Conservation (phyloP, 2,888 invertebrate species). For the Andrena bucephala region DNA sequence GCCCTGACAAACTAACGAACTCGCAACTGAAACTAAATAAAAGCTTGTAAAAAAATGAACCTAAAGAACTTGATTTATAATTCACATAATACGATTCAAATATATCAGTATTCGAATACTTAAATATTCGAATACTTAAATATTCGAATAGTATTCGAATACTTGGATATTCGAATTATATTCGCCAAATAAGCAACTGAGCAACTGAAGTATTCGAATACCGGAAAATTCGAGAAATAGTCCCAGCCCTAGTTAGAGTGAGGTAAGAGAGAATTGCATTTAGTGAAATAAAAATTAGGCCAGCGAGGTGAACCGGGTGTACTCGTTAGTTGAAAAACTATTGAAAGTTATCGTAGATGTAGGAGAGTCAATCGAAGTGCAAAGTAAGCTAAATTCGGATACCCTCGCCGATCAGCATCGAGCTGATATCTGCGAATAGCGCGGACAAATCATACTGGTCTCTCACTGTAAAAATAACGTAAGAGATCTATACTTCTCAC, state of each 20-base stretch:
- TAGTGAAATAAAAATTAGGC: conserved; percentile 31
- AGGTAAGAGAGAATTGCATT: conserved; percentile 36
- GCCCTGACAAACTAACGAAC: no score
- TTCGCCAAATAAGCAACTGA: no score
- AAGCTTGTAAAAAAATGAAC: no score
- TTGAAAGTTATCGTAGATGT: conserved; percentile 47
- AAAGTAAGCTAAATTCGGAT: conserved; percentile 76
- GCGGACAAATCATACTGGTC: conserved; percentile 83
- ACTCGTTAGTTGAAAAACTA: conserved; percentile 61
- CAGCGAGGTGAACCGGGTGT: conserved; percentile 35
- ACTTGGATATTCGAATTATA: no score
- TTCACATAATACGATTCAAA: no score
- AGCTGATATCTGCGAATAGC: conserved; percentile 83
- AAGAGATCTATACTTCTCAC: conserved; percentile 52
- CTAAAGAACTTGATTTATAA: no score
- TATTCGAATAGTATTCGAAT: no score
- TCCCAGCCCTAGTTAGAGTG: conserved; percentile 24
- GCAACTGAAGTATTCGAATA: no score
- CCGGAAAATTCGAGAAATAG: no score
- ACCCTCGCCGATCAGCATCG: conserved; percentile 84
- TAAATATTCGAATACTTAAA: no score
- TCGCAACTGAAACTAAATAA: no score
- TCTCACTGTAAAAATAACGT: conserved; percentile 81
- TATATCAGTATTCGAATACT: no score
- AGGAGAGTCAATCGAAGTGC: conserved; percentile 53